A percentile compares a stretch with the other conserved stretches of the same genome.
phyloP scores from a whole-genome alignment of 2,888 invertebrate species.

The Diarsia brunnea region DNA sequence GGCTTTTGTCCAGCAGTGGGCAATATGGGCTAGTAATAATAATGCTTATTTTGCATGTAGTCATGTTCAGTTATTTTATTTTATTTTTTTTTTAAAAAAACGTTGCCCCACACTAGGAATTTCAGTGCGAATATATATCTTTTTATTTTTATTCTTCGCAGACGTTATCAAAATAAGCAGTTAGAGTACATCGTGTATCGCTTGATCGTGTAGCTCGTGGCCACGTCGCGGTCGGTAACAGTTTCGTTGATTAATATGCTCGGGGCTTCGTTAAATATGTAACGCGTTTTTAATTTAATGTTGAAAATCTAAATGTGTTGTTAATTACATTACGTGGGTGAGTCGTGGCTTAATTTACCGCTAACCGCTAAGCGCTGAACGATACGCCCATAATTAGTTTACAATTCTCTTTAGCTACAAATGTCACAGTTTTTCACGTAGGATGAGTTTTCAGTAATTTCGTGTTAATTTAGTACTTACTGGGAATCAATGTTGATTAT shows the following conservation, averaged over 20 bases:
- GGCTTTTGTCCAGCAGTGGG: neutral
- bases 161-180: neutral
- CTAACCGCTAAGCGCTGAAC: conserved; percentile 13
- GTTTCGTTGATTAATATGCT: conserved; percentile 77
- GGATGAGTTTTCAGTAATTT: too few species aligned
- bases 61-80: too few species aligned
- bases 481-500: too few species aligned
- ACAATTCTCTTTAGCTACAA: neutral
- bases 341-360: conserved; percentile 5
- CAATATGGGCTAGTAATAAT: too few species aligned
- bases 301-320: conserved; percentile 67
- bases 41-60: too few species aligned
- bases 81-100: too few species aligned
- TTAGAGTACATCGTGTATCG: too few species aligned
- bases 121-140: neutral
- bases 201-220: neutral
- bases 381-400: conserved; percentile 10
- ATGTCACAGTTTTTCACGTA: neutral
- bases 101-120: too few species aligned
- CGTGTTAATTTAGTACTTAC: too few species aligned
- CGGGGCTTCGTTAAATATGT: conserved; percentile 69
- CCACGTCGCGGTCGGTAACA: neutral
- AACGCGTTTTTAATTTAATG: conserved; percentile 68
- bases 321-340: conserved; percentile 69
- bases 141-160: too few species aligned